Percentiles rank a stretch among this genome's conserved stretches.
Evolutionary conservation across 2,113 vertebrate genomes (phyloP).

Genomic region (Dicerorhinus sumatrensis): DNA sequence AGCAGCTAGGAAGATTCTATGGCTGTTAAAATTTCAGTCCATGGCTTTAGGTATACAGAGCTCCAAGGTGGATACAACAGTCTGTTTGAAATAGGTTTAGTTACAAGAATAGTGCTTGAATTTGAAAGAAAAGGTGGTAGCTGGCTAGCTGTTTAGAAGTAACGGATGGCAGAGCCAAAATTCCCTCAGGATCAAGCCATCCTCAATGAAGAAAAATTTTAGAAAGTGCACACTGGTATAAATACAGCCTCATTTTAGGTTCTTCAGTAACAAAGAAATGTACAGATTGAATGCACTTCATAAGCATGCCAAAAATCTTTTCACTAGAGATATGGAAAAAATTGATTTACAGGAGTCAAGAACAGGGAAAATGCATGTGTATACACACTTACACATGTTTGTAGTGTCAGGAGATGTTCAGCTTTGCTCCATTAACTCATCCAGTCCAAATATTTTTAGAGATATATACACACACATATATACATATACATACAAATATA

Average conservation of each 20-base stretch:
- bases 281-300: not conserved
- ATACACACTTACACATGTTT: accelerated
- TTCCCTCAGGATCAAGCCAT: not conserved
- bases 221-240: not conserved
- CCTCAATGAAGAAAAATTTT: not conserved
- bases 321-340: not conserved
- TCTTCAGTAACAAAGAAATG: not conserved
- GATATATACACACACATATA: not conserved
- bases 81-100: not conserved
- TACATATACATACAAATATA: not conserved
- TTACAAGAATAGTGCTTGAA: not conserved
- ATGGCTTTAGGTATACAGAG: not conserved
- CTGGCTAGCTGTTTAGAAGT: not conserved
- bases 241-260: not conserved
- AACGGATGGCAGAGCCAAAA: not conserved
- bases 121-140: not conserved
- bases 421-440: not conserved
- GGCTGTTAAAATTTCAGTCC: not conserved
- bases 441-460: not conserved
- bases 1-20: not conserved
- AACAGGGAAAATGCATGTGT: not conserved
- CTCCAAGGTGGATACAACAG: not conserved
- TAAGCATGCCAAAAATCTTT: not conserved
- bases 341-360: not conserved
- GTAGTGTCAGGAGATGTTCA: not conserved